A percentile compares a stretch with the other conserved stretches of the same genome.
phyloP scores from a whole-genome alignment of 2,113 vertebrate genomes.

The Rhinoptilus africanus region DNA sequence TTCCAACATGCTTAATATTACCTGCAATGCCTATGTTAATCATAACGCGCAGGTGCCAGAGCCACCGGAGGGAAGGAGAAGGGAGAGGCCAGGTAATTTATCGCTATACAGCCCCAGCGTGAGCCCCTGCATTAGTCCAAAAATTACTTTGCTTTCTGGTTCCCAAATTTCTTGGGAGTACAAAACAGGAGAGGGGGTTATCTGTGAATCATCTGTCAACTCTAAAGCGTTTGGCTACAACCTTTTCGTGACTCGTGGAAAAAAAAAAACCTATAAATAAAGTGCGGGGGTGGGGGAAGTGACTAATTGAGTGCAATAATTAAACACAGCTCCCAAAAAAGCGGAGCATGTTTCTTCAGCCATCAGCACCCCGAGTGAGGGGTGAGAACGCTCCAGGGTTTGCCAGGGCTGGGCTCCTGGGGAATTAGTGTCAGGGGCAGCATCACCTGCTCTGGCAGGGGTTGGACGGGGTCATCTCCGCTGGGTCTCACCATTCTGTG shows the following conservation, averaged over 20 bases:
- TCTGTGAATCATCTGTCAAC: slow-evolving; percentile 50
- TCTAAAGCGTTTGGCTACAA: slow-evolving; percentile 23
- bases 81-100: slow-evolving; percentile 10
- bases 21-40: background rate
- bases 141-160: slow-evolving; percentile 37
- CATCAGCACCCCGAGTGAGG: background rate
- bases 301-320: slow-evolving; percentile 44
- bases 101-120: background rate
- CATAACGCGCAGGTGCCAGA: background rate
- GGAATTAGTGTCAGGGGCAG: background rate
- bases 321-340: slow-evolving; percentile 18
- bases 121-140: background rate
- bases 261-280: slow-evolving; percentile 28
- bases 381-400: background rate
- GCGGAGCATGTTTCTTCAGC: background rate
- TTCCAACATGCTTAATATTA: background rate
- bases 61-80: background rate
- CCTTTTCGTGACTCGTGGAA: background rate
- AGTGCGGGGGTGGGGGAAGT: background rate
- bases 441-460: background rate
- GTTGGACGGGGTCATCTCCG: too few species aligned
- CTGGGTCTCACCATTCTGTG: too few species aligned
- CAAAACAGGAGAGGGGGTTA: background rate
- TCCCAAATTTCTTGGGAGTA: slow-evolving; percentile 27
- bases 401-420: background rate